These are phyloP conservation scores for Thamnophis sirtalis DNA, from an alignment of 2,113 vertebrate genomes.

Conservation along the genomic window DNA sequence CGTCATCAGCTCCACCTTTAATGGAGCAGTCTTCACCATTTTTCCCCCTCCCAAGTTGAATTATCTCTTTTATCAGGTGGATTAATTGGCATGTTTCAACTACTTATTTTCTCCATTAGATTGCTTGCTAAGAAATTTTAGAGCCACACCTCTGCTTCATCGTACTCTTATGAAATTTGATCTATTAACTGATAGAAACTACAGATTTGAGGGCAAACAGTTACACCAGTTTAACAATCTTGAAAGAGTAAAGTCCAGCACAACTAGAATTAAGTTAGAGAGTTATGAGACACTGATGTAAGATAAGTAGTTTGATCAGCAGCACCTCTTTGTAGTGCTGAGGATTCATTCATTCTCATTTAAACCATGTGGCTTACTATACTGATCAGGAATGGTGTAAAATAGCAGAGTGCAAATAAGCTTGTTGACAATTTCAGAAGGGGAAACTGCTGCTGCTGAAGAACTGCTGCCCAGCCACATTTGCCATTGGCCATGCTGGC, in stretches of 20 bases:
- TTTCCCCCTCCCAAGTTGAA: background rate
- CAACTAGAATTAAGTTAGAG: background rate
- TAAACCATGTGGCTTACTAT: background rate
- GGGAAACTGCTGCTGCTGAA: background rate
- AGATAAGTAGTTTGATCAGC: background rate
- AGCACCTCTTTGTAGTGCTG: background rate
- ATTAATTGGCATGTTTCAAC: conserved; percentile 32
- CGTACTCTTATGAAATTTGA: background rate
- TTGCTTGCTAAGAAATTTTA: conserved; percentile 14
- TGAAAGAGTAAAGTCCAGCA: background rate
- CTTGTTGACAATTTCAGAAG: background rate
- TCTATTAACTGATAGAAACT: background rate
- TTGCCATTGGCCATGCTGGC: background rate
- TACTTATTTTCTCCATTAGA: conserved; percentile 46
- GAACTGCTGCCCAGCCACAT: background rate
- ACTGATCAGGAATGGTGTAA: background rate
- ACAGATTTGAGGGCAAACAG: background rate
- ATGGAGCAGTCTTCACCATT: background rate
- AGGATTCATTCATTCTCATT: background rate
- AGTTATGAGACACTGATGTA: background rate
- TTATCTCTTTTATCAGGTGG: background rate
- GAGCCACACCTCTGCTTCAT: background rate
- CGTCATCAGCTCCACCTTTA: background rate
- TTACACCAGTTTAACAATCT: background rate
- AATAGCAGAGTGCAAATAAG: background rate